Percentiles rank a stretch among this genome's conserved stretches.
Evolutionary conservation across 2,888 invertebrate genomes (phyloP).

Genomic region (Heliothis peltigera): DNA sequence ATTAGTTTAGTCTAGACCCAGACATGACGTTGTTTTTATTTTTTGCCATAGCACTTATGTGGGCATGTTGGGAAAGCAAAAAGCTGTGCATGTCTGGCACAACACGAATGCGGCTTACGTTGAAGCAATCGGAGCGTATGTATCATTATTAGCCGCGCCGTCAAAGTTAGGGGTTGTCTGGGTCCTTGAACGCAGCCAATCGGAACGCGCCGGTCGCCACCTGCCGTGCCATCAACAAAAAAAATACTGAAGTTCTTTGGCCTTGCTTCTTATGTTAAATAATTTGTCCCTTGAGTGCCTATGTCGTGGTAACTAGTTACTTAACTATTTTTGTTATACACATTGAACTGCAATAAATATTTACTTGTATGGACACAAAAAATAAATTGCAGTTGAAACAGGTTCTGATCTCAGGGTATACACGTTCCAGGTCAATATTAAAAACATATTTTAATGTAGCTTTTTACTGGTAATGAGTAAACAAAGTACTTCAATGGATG

Average conservation of each 20-base stretch:
- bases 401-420: no score
- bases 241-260: constrained; percentile 47
- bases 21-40: constrained; percentile 28
- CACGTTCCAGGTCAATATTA: background rate
- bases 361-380: no score
- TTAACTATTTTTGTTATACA: background rate
- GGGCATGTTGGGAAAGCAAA: constrained; percentile 16
- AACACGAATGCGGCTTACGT: constrained; percentile 44
- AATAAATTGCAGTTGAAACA: no score
- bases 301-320: constrained; percentile 21
- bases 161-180: constrained; percentile 66
- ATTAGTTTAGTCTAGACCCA: constrained; percentile 33
- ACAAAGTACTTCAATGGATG: constrained; percentile 26
- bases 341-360: no score
- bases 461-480: constrained; percentile 13
- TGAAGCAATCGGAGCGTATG: constrained; percentile 60
- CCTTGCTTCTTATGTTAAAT: constrained; percentile 37
- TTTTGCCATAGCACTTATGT: constrained; percentile 32
- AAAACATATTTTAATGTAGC: constrained; percentile 2
- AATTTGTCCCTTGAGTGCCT: constrained; percentile 21
- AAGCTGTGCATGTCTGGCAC: constrained; percentile 32
- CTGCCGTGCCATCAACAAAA: constrained; percentile 60
- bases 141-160: constrained; percentile 64
- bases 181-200: constrained; percentile 68
- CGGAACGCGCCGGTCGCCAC: constrained; percentile 58